These are phyloP conservation scores for Leptestheria dahalacensis DNA, from an alignment of 1,140 invertebrate species.

Conservation along the genomic window DNA sequence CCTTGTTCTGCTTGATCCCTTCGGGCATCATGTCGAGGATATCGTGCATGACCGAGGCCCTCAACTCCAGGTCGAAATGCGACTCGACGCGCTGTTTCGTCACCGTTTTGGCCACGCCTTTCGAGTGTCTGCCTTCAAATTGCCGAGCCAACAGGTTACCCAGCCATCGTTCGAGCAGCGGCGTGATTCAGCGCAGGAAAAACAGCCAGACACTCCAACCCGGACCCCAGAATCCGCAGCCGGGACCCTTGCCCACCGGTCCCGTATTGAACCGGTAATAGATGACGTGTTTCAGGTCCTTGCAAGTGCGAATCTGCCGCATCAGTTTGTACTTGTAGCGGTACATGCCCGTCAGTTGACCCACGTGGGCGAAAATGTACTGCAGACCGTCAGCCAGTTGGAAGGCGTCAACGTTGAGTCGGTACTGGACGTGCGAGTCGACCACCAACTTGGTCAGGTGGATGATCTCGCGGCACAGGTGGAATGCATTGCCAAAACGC, in stretches of 20 bases:
- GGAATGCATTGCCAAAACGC: slow-evolving; percentile 98
- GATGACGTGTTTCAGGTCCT: slow-evolving; percentile 97
- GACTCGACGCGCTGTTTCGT: slow-evolving; percentile 98
- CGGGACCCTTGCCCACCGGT: slow-evolving; percentile 95
- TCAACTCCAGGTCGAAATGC: slow-evolving; percentile 94
- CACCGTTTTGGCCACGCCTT: slow-evolving; percentile 97
- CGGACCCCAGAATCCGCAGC: slow-evolving; percentile 97
- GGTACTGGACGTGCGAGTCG: slow-evolving; percentile 97
- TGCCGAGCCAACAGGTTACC: slow-evolving; percentile 94
- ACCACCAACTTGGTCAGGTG: slow-evolving; percentile 94
- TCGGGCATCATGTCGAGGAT: slow-evolving; percentile 99
- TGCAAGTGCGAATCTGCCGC: slow-evolving; percentile 99
- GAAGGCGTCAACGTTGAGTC: slow-evolving; percentile 97
- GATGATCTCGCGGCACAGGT: slow-evolving; percentile 95
- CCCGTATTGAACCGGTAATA: slow-evolving; percentile 99
- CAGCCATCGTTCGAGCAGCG: slow-evolving; percentile 89
- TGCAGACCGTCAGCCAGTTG: slow-evolving; percentile 98
- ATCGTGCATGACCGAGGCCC: slow-evolving; percentile 91
- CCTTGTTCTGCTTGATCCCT: slow-evolving; percentile 99
- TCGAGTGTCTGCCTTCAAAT: slow-evolving; percentile 96
- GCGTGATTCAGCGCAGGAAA: slow-evolving; percentile 97
- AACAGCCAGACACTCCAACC: slow-evolving; percentile 99
- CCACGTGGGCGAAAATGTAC: slow-evolving; percentile 98
- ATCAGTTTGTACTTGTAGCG: slow-evolving; percentile 99
- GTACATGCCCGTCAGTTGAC: slow-evolving; percentile 99